Conservation (phyloP, 2,113 vertebrate species). For the Protobothrops mucrosquamatus region DNA sequence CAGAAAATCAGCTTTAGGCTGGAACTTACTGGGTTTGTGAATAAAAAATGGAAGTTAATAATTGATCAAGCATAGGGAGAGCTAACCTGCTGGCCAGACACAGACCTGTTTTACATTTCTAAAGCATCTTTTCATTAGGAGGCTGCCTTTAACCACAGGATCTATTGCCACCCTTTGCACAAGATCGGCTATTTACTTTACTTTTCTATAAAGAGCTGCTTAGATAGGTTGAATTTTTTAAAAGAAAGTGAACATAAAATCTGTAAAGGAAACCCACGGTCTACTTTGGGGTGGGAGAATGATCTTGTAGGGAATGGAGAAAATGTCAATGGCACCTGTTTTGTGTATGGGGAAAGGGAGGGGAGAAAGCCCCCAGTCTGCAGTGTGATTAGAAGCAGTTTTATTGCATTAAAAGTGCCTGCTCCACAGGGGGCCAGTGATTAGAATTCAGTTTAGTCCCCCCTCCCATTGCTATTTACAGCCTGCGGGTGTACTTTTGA, state of each 20-base stretch:
- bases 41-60: conserved; percentile 32
- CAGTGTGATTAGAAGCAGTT: conserved; percentile 13
- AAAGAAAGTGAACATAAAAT: conserved; percentile 33
- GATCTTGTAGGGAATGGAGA: not conserved
- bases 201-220: conserved; percentile 46
- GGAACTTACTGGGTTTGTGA: conserved; percentile 16
- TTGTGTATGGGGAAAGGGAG: conserved; percentile 24
- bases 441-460: conserved; percentile 17
- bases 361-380: not conserved
- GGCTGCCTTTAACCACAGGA: conserved; percentile 50
- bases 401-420: conserved; percentile 5
- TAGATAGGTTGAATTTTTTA: conserved; percentile 45
- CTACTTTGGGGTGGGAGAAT: not conserved
- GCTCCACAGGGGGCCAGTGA: not conserved
- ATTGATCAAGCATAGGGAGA: conserved; percentile 37
- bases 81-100: conserved; percentile 31
- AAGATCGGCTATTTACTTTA: conserved; percentile 48
- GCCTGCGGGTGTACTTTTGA: conserved; percentile 4
- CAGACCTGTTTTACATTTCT: conserved; percentile 56
- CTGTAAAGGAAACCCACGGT: conserved; percentile 11
- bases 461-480: not conserved
- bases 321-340: conserved; percentile 30
- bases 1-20: not conserved
- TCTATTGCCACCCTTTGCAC: conserved; percentile 47
- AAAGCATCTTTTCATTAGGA: conserved; percentile 60